A percentile compares a stretch with the other conserved stretches of the same genome.
These are phyloP conservation scores for Callosobruchus maculatus DNA, from an alignment of 2,888 invertebrate genomes.

Conservation along the genomic window DNA sequence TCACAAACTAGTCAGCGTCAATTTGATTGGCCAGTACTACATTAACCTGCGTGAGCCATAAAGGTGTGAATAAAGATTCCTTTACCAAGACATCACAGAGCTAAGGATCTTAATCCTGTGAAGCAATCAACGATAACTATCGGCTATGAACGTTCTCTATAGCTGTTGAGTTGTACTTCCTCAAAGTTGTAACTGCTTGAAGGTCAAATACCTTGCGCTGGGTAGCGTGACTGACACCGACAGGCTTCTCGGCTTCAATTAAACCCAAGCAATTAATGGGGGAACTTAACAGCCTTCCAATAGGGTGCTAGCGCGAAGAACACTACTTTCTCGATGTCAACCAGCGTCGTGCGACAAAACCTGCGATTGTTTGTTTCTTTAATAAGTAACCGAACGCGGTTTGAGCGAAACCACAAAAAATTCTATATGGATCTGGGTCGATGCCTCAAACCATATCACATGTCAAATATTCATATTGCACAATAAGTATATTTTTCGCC, in stretches of 20 bases:
- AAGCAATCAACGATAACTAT: neutral
- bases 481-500: too few relatives aligned
- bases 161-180: neutral
- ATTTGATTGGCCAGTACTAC: too few relatives aligned
- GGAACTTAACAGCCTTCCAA: neutral
- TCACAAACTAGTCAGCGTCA: too few relatives aligned
- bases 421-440: too few relatives aligned
- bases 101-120: too few relatives aligned
- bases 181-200: slow-evolving; percentile 8
- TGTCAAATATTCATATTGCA: too few relatives aligned
- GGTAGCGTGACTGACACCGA: slow-evolving; percentile 31
- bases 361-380: neutral
- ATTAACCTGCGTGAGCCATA: too few relatives aligned
- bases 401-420: too few relatives aligned
- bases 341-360: neutral
- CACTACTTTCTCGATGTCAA: neutral
- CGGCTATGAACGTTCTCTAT: neutral
- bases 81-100: too few relatives aligned
- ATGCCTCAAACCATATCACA: too few relatives aligned
- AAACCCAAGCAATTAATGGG: slow-evolving; percentile 30
- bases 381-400: too few relatives aligned
- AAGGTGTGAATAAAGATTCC: too few relatives aligned
- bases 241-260: slow-evolving; percentile 32
- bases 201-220: slow-evolving; percentile 28
- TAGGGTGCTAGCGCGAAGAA: neutral